Conservation (phyloP, 2,113 vertebrate genomes). For the Pimephales promelas region DNA sequence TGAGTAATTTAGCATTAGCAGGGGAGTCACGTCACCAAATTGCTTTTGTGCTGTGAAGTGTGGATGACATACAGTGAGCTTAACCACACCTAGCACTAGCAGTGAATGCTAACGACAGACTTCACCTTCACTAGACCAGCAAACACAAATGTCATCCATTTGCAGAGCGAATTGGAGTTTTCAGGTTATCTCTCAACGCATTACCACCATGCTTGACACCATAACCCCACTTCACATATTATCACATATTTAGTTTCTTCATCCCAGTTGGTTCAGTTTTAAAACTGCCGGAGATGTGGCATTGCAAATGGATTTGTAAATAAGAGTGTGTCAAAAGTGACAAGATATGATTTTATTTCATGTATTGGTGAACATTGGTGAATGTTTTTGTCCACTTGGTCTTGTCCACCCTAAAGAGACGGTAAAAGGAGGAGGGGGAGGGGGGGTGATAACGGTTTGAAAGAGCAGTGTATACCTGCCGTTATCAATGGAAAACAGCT, state of each 20-base stretch:
- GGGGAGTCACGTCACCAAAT: slow-evolving; percentile 61
- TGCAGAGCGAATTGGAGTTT: neutral
- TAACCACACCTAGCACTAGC: slow-evolving; percentile 55
- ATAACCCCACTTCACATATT: slow-evolving; percentile 29
- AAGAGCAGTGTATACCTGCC: slow-evolving; percentile 57
- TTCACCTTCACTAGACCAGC: slow-evolving; percentile 52
- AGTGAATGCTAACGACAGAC: slow-evolving; percentile 51
- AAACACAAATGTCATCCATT: slow-evolving; percentile 2
- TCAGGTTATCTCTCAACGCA: neutral
- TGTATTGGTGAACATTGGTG: neutral
- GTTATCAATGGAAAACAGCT: slow-evolving; percentile 58
- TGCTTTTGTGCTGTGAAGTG: slow-evolving; percentile 62
- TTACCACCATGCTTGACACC: neutral
- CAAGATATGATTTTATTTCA: neutral
- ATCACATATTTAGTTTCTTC: neutral
- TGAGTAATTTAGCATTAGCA: slow-evolving; percentile 56
- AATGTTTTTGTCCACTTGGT: slow-evolving; percentile 24
- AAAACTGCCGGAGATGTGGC: slow-evolving; percentile 8
- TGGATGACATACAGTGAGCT: slow-evolving; percentile 53
- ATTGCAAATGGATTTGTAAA: slow-evolving; percentile 36
- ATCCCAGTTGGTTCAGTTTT: neutral
- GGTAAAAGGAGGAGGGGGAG: neutral
- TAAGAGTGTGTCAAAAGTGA: neutral
- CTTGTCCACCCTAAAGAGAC: slow-evolving; percentile 42
- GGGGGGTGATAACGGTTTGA: slow-evolving; percentile 48